Conservation (phyloP, 2,888 invertebrate genomes). For the Aleiodes testaceus region DNA sequence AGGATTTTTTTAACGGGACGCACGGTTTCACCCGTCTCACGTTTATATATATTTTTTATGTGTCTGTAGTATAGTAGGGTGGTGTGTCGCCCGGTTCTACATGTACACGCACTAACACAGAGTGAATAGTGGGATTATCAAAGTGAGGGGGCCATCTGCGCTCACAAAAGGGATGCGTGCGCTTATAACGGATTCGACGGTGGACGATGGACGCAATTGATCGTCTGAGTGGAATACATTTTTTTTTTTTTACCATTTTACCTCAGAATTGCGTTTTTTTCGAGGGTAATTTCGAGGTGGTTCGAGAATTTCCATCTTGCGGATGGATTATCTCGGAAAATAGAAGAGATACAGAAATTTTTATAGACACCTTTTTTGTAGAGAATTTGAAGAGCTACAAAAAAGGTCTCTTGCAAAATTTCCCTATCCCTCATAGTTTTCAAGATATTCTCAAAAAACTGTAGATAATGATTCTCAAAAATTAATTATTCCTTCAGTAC, state of each 20-base stretch:
- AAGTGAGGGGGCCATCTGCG: slow-evolving; percentile 56
- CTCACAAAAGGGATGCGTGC: slow-evolving; percentile 52
- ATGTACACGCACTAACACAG: slow-evolving; percentile 38
- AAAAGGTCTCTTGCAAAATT: too few species aligned
- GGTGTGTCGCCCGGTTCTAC: slow-evolving; percentile 40
- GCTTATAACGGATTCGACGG: slow-evolving; percentile 46
- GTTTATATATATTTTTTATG: slow-evolving; percentile 25
- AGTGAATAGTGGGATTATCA: slow-evolving; percentile 41
- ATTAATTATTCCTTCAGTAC: too few species aligned
- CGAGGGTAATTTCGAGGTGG: neutral
- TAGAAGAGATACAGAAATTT: too few species aligned
- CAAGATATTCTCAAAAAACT: too few species aligned
- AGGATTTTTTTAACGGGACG: slow-evolving; percentile 63
- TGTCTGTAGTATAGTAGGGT: slow-evolving; percentile 28
- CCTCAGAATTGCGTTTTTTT: slow-evolving; percentile 4
- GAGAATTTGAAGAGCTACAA: too few species aligned
- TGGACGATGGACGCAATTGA: slow-evolving; percentile 44
- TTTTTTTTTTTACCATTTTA: neutral
- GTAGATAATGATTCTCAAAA: too few species aligned
- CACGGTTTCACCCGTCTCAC: slow-evolving; percentile 51
- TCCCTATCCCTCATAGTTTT: too few species aligned
- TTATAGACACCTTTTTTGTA: too few species aligned
- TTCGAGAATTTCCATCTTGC: too few species aligned
- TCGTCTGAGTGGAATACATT: slow-evolving; percentile 34
- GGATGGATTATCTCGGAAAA: too few species aligned